These are phyloP conservation scores for Drosophila kambysellisi DNA, from an alignment of 2,888 invertebrate species.

Conservation along the genomic window DNA sequence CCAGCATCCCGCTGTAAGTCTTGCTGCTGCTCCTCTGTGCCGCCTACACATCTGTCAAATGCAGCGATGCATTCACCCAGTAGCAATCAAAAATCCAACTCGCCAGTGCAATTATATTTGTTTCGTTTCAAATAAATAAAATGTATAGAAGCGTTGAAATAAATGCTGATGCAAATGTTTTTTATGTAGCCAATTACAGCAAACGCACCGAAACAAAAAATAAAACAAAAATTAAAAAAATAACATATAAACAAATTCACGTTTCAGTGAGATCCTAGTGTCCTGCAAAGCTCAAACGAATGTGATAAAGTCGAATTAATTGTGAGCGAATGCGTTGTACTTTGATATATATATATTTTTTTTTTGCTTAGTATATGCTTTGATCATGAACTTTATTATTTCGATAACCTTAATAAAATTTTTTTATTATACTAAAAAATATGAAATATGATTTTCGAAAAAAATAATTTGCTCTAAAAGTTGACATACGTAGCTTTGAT, in stretches of 20 bases:
- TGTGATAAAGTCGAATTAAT: constrained; percentile 4
- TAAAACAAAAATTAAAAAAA: constrained; percentile 10
- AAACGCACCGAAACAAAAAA: constrained; percentile 39
- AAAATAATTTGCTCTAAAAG: not conserved
- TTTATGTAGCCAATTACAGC: constrained; percentile 58
- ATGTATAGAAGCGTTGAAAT: constrained; percentile 45
- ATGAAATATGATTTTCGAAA: no score
- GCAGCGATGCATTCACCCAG: constrained; percentile 70
- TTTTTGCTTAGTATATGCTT: not conserved
- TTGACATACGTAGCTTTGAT: no score
- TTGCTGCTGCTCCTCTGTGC: not conserved
- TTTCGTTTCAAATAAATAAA: constrained; percentile 31
- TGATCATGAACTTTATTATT: not conserved
- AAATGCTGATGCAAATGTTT: constrained; percentile 53
- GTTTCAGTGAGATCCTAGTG: constrained; percentile 23
- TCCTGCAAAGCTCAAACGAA: constrained; percentile 25
- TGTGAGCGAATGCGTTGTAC: not conserved
- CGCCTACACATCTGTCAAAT: constrained; percentile 35
- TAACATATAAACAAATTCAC: constrained; percentile 26
- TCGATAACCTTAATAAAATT: not conserved
- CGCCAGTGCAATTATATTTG: constrained; percentile 67
- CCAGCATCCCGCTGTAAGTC: not conserved
- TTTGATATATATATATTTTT: not conserved
- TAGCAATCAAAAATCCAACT: constrained; percentile 53
- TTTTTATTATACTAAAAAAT: not conserved